These are phyloP conservation scores for Drosophila paramelanica DNA, from an alignment of 2,888 invertebrate species.

Conservation along the genomic window DNA sequence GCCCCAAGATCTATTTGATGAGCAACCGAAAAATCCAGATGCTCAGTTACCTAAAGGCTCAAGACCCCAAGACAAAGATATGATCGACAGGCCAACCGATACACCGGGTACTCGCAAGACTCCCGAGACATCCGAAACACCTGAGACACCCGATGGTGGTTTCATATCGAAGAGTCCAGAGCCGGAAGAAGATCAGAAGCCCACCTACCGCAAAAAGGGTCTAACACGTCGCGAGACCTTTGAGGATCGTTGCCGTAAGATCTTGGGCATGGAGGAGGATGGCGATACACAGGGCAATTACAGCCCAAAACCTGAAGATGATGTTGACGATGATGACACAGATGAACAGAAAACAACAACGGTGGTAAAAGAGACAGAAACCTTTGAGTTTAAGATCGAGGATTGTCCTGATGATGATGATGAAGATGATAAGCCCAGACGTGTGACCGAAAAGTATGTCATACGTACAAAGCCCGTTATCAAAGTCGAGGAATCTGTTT, in stretches of 20 bases:
- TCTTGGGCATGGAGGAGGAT: slow-evolving; percentile 87
- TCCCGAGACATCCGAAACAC: slow-evolving; percentile 9
- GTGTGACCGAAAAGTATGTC: slow-evolving; percentile 52
- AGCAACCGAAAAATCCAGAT: background rate
- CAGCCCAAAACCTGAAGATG: slow-evolving; percentile 37
- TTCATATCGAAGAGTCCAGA: slow-evolving; percentile 69
- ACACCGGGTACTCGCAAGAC: slow-evolving; percentile 7
- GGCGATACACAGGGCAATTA: slow-evolving; percentile 81
- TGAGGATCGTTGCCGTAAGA: slow-evolving; percentile 90
- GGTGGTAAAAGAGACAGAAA: slow-evolving; percentile 44
- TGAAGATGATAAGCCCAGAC: slow-evolving; percentile 57
- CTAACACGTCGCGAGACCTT: slow-evolving; percentile 89
- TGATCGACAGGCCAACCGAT: slow-evolving; percentile 25
- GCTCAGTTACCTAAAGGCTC: background rate
- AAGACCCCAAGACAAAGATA: slow-evolving; percentile 24
- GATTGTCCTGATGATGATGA: slow-evolving; percentile 83
- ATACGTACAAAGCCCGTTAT: slow-evolving; percentile 59
- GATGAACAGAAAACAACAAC: slow-evolving; percentile 36
- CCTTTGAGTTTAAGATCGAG: slow-evolving; percentile 80
- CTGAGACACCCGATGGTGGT: slow-evolving; percentile 75
- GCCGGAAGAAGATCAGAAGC: slow-evolving; percentile 57
- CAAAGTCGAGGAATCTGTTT: slow-evolving; percentile 56
- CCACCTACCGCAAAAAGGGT: slow-evolving; percentile 86
- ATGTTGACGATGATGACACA: slow-evolving; percentile 27
- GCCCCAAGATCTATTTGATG: background rate